A percentile compares a stretch with the other conserved stretches of the same genome.
These are phyloP conservation scores for Crotalus helleri DNA, from an alignment of 2,113 vertebrate genomes.

Conservation along the genomic window DNA sequence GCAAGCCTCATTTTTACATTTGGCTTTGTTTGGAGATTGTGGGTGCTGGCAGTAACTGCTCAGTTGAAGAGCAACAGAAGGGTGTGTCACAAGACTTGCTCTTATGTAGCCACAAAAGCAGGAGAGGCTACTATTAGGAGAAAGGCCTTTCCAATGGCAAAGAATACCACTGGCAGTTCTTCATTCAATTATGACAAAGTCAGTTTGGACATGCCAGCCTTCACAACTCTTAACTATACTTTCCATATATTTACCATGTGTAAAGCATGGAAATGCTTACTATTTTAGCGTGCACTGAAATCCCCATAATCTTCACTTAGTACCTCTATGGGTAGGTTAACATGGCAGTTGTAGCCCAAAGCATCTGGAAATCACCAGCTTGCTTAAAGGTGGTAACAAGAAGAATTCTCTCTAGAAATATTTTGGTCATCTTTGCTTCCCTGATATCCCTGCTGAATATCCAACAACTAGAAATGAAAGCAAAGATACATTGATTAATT, in stretches of 20 bases:
- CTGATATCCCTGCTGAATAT: background rate
- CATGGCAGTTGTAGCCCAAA: background rate
- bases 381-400: background rate
- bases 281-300: background rate
- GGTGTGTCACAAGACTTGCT: slow-evolving; percentile 4
- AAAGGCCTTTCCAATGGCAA: slow-evolving; percentile 7
- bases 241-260: background rate
- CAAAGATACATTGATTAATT: background rate
- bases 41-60: slow-evolving; percentile 12
- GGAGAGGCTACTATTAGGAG: background rate
- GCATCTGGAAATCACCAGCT: background rate
- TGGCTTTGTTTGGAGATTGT: slow-evolving; percentile 16
- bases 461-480: background rate
- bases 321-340: background rate
- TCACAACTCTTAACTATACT: background rate
- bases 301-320: background rate
- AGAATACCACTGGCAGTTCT: background rate
- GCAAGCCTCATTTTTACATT: background rate
- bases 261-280: background rate
- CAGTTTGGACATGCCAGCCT: background rate
- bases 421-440: background rate
- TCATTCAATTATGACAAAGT: background rate
- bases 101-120: background rate
- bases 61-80: slow-evolving; percentile 2
- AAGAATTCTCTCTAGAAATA: background rate